These are phyloP conservation scores for Chaetops frenatus DNA, from an alignment of 2,113 vertebrate genomes.

Conservation along the genomic window DNA sequence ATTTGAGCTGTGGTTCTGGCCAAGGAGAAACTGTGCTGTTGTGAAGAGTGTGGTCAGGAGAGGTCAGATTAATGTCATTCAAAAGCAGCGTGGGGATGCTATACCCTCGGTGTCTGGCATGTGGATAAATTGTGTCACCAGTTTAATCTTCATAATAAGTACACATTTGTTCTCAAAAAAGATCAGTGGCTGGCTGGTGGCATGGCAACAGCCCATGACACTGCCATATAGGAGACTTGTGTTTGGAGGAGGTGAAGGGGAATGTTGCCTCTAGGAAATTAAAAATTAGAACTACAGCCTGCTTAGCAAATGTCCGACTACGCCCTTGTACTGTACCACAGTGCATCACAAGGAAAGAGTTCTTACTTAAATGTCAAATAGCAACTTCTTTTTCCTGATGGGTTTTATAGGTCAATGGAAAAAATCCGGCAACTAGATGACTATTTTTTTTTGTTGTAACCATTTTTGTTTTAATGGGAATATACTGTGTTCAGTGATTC, in stretches of 20 bases:
- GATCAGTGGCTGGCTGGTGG: conserved; percentile 45
- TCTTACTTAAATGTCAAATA: conserved; percentile 36
- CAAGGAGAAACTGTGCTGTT: background rate
- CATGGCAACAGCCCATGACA: conserved; percentile 44
- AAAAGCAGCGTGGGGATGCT: background rate
- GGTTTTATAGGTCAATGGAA: conserved; percentile 11
- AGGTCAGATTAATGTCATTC: conserved; percentile 14
- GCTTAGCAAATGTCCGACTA: conserved; percentile 40
- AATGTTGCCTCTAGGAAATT: conserved; percentile 57
- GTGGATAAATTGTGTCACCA: conserved; percentile 35
- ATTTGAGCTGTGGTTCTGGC: background rate
- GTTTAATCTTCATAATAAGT: conserved; percentile 48
- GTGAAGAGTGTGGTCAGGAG: conserved; percentile 14
- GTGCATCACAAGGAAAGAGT: background rate
- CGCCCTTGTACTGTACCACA: background rate
- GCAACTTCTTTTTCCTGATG: background rate
- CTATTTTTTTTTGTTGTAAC: background rate
- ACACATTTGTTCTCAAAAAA: conserved; percentile 54
- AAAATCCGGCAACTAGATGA: background rate
- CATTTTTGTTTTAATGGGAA: background rate
- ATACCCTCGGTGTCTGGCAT: background rate
- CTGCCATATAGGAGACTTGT: conserved; percentile 9
- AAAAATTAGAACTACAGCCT: conserved; percentile 44
- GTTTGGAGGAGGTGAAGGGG: background rate
- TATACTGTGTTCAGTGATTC: background rate